phyloP scores from a whole-genome alignment of 2,113 vertebrate species.

The Aix galericulata region DNA sequence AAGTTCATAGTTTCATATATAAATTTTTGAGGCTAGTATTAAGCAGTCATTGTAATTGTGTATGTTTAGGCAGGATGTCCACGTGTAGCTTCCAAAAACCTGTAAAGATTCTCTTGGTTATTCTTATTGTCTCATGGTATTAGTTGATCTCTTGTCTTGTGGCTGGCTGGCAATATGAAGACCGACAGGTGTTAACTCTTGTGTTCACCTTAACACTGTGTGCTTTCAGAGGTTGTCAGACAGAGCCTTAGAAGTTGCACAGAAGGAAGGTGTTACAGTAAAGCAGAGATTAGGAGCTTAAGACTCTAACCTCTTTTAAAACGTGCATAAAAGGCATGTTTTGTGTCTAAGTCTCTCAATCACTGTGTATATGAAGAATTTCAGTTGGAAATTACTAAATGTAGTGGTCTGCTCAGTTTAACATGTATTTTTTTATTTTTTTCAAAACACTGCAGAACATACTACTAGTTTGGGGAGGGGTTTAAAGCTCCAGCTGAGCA shows the following conservation, averaged over 20 bases:
- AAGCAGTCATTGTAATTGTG: background rate
- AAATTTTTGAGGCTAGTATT: background rate
- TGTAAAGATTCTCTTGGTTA: background rate
- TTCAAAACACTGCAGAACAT: background rate
- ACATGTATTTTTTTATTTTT: background rate
- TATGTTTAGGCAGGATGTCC: background rate
- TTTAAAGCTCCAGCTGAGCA: background rate
- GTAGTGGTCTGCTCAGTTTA: background rate
- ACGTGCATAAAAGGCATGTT: background rate
- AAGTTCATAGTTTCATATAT: background rate
- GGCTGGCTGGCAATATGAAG: background rate
- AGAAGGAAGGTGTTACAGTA: background rate
- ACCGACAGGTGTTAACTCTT: background rate
- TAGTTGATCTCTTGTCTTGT: background rate
- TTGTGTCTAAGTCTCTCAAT: background rate
- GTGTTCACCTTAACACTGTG: background rate
- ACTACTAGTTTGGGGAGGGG: background rate
- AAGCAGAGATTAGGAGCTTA: background rate
- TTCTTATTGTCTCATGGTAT: background rate
- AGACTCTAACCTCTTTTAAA: background rate
- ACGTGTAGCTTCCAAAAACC: background rate
- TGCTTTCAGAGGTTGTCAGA: background rate
- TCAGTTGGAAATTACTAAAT: background rate
- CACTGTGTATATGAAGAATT: background rate
- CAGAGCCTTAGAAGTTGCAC: background rate